Conservation (phyloP, 2,888 invertebrate genomes). For the Boloria euphrosyne region DNA sequence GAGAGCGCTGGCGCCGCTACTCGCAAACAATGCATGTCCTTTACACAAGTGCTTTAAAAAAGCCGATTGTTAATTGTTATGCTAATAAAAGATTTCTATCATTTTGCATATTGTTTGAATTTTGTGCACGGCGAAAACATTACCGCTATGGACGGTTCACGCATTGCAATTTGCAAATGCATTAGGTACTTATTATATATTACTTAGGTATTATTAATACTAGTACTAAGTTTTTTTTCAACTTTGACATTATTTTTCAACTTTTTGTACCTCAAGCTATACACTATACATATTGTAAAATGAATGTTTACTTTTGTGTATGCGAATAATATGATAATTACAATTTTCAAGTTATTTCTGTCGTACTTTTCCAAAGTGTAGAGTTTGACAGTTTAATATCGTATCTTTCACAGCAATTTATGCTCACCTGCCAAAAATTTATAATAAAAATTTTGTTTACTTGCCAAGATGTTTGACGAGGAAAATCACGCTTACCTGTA, state of each 20-base stretch:
- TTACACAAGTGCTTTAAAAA: slow-evolving; percentile 61
- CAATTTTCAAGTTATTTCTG: neutral
- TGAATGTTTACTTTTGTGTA: neutral
- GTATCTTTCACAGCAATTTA: slow-evolving; percentile 23
- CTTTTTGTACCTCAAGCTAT: no score
- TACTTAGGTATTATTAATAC: no score
- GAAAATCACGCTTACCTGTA: slow-evolving; percentile 48
- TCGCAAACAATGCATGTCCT: slow-evolving; percentile 73
- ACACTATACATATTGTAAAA: no score
- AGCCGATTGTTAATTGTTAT: slow-evolving; percentile 70
- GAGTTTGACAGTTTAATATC: slow-evolving; percentile 33
- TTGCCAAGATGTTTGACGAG: slow-evolving; percentile 26
- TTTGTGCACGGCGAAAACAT: slow-evolving; percentile 19
- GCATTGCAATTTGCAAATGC: neutral
- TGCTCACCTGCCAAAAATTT: slow-evolving; percentile 21
- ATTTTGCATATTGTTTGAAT: slow-evolving; percentile 46
- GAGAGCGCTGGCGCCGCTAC: slow-evolving; percentile 57
- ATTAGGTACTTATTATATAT: no score
- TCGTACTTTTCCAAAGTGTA: slow-evolving; percentile 3
- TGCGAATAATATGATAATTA: neutral
- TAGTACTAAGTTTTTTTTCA: neutral
- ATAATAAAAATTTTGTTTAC: slow-evolving; percentile 23
- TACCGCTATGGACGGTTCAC: slow-evolving; percentile 18
- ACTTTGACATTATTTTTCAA: no score
- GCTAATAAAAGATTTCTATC: slow-evolving; percentile 59